These are phyloP conservation scores for Laothoe populi DNA, from an alignment of 2,888 invertebrate species.

Conservation along the genomic window DNA sequence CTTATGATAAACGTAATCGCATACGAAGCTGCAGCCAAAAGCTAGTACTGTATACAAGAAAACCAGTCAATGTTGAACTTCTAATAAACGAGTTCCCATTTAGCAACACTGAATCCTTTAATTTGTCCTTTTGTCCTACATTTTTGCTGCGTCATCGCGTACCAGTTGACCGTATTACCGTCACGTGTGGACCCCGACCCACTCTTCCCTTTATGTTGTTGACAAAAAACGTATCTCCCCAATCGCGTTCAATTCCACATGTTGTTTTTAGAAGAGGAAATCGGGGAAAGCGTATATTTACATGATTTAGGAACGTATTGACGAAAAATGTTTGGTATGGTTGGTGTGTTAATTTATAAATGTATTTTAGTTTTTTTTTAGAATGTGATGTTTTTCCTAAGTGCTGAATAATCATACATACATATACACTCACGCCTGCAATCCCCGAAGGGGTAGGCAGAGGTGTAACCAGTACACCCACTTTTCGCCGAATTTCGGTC, in stretches of 20 bases:
- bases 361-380: too few relatives aligned
- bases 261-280: slow-evolving; percentile 12
- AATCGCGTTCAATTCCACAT: slow-evolving; percentile 38
- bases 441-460: too few relatives aligned
- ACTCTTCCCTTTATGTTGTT: slow-evolving; percentile 48
- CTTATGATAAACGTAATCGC: too few relatives aligned
- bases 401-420: too few relatives aligned
- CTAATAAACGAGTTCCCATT: slow-evolving; percentile 7
- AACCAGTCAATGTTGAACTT: neutral
- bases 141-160: slow-evolving; percentile 10
- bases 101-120: slow-evolving; percentile 1
- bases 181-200: slow-evolving; percentile 39
- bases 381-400: too few relatives aligned
- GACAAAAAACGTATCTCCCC: slow-evolving; percentile 40
- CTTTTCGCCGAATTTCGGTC: too few relatives aligned
- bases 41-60: neutral
- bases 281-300: neutral
- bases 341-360: neutral
- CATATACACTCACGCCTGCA: too few relatives aligned
- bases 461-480: too few relatives aligned
- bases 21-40: neutral
- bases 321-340: neutral
- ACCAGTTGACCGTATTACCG: slow-evolving; percentile 6
- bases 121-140: slow-evolving; percentile 6
- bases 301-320: neutral